These are phyloP conservation scores for Blomia tropicalis DNA, from an alignment of 2,888 invertebrate genomes.

Conservation along the genomic window DNA sequence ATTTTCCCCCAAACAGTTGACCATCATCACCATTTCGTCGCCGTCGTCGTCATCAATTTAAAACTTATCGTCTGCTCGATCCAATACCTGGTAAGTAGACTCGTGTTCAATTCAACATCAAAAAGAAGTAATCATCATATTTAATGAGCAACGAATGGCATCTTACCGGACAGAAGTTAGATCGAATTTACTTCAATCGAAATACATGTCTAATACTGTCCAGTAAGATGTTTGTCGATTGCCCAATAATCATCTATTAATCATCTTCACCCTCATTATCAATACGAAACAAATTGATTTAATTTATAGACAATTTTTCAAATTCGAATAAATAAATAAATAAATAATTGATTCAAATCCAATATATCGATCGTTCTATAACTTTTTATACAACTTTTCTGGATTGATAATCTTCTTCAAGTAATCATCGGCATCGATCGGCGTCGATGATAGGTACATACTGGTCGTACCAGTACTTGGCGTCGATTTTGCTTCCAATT, in stretches of 20 bases:
- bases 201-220: slow-evolving; percentile 10
- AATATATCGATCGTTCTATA: no score
- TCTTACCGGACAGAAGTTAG: slow-evolving; percentile 18
- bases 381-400: background rate
- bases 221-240: slow-evolving; percentile 15
- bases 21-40: no score
- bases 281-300: no score
- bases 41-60: no score
- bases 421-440: background rate
- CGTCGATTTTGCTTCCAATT: background rate
- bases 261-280: no score
- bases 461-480: background rate
- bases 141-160: background rate
- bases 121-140: no score
- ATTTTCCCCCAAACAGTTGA: no score
- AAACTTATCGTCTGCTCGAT: no score
- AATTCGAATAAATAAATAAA: background rate
- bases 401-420: background rate
- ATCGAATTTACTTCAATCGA: background rate
- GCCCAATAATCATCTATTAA: background rate
- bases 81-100: no score
- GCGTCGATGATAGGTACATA: background rate
- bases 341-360: background rate
- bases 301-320: background rate
- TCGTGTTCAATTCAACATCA: no score